A percentile compares a stretch with the other conserved stretches of the same genome.
These are phyloP conservation scores for Ursus arctos DNA, from an alignment of 2,113 vertebrate species.

Conservation along the genomic window DNA sequence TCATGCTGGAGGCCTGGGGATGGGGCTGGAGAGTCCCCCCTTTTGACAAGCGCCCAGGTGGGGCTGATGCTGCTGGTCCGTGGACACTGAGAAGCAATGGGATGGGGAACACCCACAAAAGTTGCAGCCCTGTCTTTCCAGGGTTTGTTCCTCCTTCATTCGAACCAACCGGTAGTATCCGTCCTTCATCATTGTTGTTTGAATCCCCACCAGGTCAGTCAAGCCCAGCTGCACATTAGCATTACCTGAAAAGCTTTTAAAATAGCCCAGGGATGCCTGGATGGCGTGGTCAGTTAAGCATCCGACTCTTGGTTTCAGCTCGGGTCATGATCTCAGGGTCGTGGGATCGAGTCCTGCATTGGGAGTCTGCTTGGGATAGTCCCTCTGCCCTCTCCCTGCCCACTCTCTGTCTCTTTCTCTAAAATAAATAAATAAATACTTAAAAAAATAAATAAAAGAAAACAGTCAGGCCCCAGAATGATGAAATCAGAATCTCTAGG, in stretches of 20 bases:
- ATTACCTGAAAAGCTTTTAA: neutral
- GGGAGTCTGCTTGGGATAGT: neutral
- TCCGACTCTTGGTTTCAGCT: neutral
- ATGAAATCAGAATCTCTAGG: neutral
- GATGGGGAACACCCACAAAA: accelerated
- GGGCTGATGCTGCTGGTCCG: neutral
- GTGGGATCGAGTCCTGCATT: neutral
- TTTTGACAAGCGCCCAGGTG: neutral
- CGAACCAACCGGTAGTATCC: accelerated
- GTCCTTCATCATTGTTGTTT: accelerated
- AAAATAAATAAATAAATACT: neutral
- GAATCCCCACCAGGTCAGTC: neutral
- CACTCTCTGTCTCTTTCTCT: neutral
- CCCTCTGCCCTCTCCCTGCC: neutral
- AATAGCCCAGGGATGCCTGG: neutral
- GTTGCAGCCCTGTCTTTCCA: accelerated
- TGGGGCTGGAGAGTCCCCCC: accelerated
- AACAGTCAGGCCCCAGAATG: neutral
- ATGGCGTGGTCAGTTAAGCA: neutral
- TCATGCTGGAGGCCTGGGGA: accelerated
- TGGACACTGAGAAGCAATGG: accelerated
- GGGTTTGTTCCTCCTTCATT: neutral
- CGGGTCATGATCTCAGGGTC: neutral
- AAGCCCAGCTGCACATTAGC: neutral
- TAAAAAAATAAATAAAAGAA: neutral